These are phyloP conservation scores for Parthenolecanium corni DNA, from an alignment of 2,888 invertebrate species.

Conservation along the genomic window DNA sequence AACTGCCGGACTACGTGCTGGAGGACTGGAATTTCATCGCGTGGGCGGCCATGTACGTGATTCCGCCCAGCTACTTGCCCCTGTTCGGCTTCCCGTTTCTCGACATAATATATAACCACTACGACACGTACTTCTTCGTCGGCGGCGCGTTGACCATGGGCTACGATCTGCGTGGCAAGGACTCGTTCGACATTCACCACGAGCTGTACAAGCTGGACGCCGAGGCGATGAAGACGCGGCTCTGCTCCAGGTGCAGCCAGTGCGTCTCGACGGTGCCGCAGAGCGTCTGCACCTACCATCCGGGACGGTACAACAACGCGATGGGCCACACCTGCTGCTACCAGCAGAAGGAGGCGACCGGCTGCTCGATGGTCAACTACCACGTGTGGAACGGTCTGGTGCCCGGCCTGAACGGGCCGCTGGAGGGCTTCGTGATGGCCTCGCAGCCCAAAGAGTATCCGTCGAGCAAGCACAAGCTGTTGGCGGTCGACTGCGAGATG, in stretches of 20 bases:
- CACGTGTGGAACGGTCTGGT: constrained; percentile 70
- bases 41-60: not conserved
- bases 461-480: constrained; percentile 46
- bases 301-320: constrained; percentile 57
- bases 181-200: not conserved
- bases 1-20: constrained; percentile 1
- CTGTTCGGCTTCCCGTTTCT: constrained; percentile 1
- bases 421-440: constrained; percentile 54
- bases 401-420: constrained; percentile 61
- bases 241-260: not conserved
- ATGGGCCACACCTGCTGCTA: constrained; percentile 53
- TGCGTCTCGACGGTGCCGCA: not conserved
- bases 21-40: not conserved
- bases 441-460: constrained; percentile 40
- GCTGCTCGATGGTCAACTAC: constrained; percentile 52
- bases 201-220: not conserved
- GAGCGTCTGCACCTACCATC: constrained; percentile 59
- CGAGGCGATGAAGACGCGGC: not conserved
- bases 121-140: not conserved
- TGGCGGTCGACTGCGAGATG: constrained; percentile 94
- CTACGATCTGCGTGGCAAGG: not conserved
- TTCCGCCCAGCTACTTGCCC: not conserved
- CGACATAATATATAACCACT: not conserved
- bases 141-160: not conserved
- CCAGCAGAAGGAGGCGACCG: constrained; percentile 43